phyloP scores from a whole-genome alignment of 2,113 vertebrate species.

The Myotis lucifugus region DNA sequence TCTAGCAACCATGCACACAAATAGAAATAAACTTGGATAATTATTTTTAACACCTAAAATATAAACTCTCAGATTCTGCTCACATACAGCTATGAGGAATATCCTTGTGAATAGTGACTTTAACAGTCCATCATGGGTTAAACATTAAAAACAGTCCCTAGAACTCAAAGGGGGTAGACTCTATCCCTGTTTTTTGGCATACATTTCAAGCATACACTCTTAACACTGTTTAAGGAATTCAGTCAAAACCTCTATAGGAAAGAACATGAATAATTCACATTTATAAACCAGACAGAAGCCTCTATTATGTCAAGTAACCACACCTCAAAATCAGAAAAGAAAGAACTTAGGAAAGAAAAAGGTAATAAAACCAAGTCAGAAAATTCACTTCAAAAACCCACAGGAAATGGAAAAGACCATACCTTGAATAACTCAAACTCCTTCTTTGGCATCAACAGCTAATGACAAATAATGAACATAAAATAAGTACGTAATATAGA shows the following conservation, averaged over 20 bases:
- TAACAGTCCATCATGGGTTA: background rate
- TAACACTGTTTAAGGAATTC: background rate
- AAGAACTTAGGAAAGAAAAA: constrained; percentile 59
- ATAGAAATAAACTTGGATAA: background rate
- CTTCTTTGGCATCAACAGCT: constrained; percentile 99
- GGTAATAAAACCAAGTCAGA: constrained; percentile 51
- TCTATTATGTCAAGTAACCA: background rate
- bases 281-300: background rate
- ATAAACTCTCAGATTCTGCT: constrained; percentile 7
- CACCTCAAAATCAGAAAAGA: constrained; percentile 36
- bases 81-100: background rate
- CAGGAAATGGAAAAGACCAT: constrained; percentile 77
- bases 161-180: background rate
- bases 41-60: background rate
- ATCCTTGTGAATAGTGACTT: background rate
- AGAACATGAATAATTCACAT: background rate
- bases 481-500: constrained; percentile 10
- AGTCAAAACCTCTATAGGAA: background rate
- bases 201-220: background rate
- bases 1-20: background rate
- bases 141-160: background rate
- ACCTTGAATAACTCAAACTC: constrained; percentile 99
- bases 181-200: background rate
- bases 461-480: constrained; percentile 67
- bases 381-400: constrained; percentile 70